Evolutionary conservation across 1,140 invertebrate species (phyloP), one percentile per base, ranked within the genome.

Genomic region (Drosophila orena): DNA sequence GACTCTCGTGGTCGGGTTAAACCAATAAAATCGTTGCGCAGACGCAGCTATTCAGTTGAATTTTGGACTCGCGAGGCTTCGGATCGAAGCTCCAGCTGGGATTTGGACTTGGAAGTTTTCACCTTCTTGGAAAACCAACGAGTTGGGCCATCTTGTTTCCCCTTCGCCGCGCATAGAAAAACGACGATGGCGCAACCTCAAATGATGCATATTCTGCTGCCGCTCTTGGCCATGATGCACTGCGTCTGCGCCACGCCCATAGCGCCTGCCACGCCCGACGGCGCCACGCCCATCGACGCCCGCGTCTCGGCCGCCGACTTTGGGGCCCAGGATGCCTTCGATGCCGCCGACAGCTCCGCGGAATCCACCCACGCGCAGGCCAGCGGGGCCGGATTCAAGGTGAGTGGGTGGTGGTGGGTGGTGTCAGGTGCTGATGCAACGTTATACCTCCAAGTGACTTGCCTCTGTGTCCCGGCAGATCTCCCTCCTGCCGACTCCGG

Each of bases 1-100:
- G 50, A 17, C 58, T 30, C 60, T 56, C 60, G 55, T 34, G 42
- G 42, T 49, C 61, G 47, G 73, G 68, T 83, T 84, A 83, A 79
- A 61, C 57, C 80, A 70, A 79, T 83, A 83, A 79, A 88, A 88
- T 69, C 64, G 81, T 90, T 90, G 86, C 86, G 86, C 81, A 83
- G 79, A 70, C 84, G 76, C 86, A 30, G 52, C 37, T 49, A 60
- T 58, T 90, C 86, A 90, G 86, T 90, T 72, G 68, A 77, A 70
- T 70, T 60, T 90, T 71, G 79, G 72, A 80, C 46, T 71, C 69
- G 61, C 43, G 57, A 62, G 76, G 81, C 64, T 30, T 43, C 46
- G 27, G 46, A 64, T 43, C 37, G 49, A 66, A 46, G 30, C 30
- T 35, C 42, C 4, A n/a, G 14, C 12, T 37, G 24, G 44, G 34